phyloP scores from a whole-genome alignment of 2,888 invertebrate genomes.

The Tetanocera ferruginea region DNA sequence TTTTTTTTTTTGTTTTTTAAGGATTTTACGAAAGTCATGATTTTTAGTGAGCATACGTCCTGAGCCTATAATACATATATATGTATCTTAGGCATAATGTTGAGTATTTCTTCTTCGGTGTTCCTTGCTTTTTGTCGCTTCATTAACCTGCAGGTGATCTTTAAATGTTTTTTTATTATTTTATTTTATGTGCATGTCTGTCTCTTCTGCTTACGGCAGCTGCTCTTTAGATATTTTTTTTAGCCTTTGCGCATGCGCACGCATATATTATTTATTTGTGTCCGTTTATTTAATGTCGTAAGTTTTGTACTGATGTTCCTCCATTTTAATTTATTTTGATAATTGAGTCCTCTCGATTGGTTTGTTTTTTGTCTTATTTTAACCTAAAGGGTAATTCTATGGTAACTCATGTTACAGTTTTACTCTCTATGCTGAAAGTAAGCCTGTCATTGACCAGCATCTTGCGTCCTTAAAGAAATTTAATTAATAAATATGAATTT shows the following conservation, averaged over 20 bases:
- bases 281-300: background rate
- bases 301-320: background rate
- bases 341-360: slow-evolving; percentile 9
- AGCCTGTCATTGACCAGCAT: no score
- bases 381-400: no score
- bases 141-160: slow-evolving; percentile 23
- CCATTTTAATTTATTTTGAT: background rate
- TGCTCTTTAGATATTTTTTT: background rate
- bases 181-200: background rate
- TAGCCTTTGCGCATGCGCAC: slow-evolving; percentile 9
- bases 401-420: no score
- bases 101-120: background rate
- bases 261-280: slow-evolving; percentile 20
- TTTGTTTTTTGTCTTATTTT: background rate
- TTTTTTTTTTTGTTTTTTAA: slow-evolving; percentile 1
- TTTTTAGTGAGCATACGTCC: background rate
- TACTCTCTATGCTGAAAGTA: no score
- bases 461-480: no score
- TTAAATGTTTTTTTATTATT: slow-evolving; percentile 2
- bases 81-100: background rate
- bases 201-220: slow-evolving; percentile 12
- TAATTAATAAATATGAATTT: no score
- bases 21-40: background rate
- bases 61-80: background rate
- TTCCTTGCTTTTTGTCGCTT: background rate